These are phyloP conservation scores for Sigmodon hispidus DNA, from an alignment of 2,113 vertebrate species.

Conservation along the genomic window DNA sequence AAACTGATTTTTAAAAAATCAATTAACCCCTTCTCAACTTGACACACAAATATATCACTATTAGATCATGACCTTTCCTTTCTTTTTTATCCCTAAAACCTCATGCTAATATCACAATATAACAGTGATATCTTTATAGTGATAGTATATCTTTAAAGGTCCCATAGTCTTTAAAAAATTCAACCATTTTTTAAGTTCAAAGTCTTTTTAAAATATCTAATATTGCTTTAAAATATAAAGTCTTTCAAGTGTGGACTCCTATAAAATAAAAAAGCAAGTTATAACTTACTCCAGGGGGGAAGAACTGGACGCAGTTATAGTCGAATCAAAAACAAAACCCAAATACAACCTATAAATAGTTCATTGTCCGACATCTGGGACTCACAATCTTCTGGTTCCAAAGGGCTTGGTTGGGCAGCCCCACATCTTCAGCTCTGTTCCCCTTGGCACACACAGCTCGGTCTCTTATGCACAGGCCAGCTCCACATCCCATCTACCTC, in stretches of 20 bases:
- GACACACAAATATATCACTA: neutral
- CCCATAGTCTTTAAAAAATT: neutral
- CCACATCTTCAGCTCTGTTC: neutral
- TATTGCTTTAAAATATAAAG: neutral
- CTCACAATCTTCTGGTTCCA: neutral
- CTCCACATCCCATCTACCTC: neutral
- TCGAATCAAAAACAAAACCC: neutral
- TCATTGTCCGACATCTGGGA: neutral
- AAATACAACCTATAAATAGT: neutral
- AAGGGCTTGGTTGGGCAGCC: neutral
- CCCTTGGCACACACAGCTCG: neutral
- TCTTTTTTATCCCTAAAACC: too few species aligned
- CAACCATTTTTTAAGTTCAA: neutral
- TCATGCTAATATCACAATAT: neutral
- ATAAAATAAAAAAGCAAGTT: neutral
- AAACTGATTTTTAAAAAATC: neutral
- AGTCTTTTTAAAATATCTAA: neutral
- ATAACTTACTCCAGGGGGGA: neutral
- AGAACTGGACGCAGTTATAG: neutral
- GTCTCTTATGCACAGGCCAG: neutral
- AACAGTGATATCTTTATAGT: too few species aligned
- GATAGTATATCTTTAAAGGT: neutral
- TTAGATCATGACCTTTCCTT: neutral
- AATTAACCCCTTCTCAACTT: neutral
- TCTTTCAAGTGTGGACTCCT: neutral